Evolutionary conservation across 2,888 invertebrate genomes (phyloP), one percentile per base, ranked within the genome.

Genomic region (Serripes groenlandicus): DNA sequence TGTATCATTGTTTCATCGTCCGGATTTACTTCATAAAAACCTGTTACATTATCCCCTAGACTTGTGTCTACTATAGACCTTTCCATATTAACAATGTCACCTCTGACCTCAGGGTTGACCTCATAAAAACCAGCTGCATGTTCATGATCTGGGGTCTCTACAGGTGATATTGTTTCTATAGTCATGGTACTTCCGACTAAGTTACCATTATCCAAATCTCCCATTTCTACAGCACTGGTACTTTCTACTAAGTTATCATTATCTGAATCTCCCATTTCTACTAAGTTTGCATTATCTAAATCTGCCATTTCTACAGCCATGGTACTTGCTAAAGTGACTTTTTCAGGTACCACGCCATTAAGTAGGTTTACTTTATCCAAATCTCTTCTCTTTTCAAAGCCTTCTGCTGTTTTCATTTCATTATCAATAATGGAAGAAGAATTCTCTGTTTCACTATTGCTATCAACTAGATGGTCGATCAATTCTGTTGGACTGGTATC

Each of bases 81-180:
- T 42, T 37, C 76, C 5, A 74, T 26, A 54, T 23, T 23, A 52
- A 62, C 21, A 15, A 26, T 30, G 5, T 56, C 35, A 32, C 2
- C n/a, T 18, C 32, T 71, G 23, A n/a, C 21, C 54, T 80, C 84
- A 54, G 80, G 82, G 71, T 84, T 82, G 5, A 83, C 69, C 37
- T 87, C 84, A 74, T 83, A 84, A 42, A 82, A 84, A 11, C 84
- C 86, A 52, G 74, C 66, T 15, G 60, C 79, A 78, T 83, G 76
- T 37, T 86, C 86, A 56, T 81, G 70, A 49, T 54, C 60, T 4
- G 86, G 82, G 35, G 83, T 81, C 32, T 85, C 87, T 30, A 75
- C 74, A 18, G 82, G 78, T 52, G 84, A 83, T 0, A 78, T 56
- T 26, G 78, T 80, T 28, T 78, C 76, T 66, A 72, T 35, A 30